Evolutionary conservation across 2,113 vertebrate species (phyloP).

Genomic region (Haemorhous mexicanus): DNA sequence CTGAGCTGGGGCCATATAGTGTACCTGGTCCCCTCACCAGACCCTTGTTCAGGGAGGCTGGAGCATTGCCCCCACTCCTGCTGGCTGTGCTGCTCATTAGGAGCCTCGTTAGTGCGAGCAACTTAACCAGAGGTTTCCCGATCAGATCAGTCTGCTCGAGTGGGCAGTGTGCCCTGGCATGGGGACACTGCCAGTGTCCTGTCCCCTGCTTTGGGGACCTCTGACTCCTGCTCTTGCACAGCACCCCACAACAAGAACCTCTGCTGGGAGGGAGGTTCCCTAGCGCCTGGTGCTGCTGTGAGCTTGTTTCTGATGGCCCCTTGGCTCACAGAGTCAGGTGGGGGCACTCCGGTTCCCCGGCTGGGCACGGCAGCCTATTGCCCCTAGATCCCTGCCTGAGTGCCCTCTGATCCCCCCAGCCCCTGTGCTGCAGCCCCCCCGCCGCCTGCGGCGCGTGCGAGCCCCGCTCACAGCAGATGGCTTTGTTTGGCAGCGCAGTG

Average conservation of each 20-base stretch:
- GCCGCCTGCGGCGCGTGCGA: background rate
- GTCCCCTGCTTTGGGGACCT: background rate
- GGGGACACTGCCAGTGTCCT: background rate
- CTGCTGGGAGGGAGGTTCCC: too few relatives aligned
- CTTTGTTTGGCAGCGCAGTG: conserved; percentile 57
- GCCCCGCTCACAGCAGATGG: conserved; percentile 62
- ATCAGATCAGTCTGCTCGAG: background rate
- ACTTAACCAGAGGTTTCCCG: conserved; percentile 3
- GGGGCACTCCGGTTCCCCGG: fast-evolving
- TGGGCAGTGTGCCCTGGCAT: background rate
- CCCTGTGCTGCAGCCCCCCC: background rate
- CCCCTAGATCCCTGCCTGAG: background rate
- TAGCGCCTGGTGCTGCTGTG: background rate
- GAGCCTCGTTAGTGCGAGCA: conserved; percentile 1
- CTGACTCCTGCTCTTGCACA: background rate
- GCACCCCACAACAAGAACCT: background rate
- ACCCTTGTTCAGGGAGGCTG: background rate
- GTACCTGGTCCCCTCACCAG: background rate
- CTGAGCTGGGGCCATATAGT: fast-evolving
- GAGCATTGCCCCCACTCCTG: background rate
- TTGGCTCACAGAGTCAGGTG: background rate
- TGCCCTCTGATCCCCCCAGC: fast-evolving
- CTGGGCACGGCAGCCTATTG: fast-evolving
- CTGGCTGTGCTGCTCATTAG: conserved; percentile 3
- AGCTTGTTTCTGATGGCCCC: background rate